Evolutionary conservation across 2,113 vertebrate species (phyloP).

Genomic region (Oreochromis niloticus): DNA sequence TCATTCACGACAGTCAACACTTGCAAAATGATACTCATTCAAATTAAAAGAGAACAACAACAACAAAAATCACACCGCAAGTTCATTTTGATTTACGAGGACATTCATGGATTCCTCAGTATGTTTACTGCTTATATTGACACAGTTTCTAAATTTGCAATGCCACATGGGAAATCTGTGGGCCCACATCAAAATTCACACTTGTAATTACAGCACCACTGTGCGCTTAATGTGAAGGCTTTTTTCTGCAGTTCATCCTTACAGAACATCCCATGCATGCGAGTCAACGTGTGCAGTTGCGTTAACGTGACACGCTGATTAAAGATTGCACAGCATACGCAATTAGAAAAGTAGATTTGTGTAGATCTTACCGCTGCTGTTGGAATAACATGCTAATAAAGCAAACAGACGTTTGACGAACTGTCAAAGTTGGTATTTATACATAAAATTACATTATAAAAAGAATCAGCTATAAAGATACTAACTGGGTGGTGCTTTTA

Average conservation of each 20-base stretch:
- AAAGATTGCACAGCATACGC: not conserved
- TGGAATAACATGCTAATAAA: not conserved
- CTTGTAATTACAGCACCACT: not conserved
- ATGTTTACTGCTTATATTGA: not conserved
- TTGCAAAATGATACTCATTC: not conserved
- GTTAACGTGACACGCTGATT: not conserved
- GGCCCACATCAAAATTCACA: not conserved
- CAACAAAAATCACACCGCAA: not conserved
- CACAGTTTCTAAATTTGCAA: constrained; percentile 24
- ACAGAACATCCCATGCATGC: not conserved
- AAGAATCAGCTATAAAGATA: not conserved
- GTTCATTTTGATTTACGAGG: not conserved
- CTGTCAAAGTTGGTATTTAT: not conserved
- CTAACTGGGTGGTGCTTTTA: not conserved
- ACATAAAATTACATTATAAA: not conserved
- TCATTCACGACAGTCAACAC: not conserved
- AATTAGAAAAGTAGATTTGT: not conserved
- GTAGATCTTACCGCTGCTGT: not conserved
- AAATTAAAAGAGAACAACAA: not conserved
- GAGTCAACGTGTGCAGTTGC: not conserved
- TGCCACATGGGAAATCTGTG: not conserved
- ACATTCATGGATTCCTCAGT: not conserved
- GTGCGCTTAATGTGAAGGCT: not conserved
- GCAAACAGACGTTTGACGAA: rapidly evolving
- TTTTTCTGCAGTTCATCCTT: not conserved